Evolutionary conservation across 1,140 invertebrate species (phyloP).

Genomic region (Drosophila malerkotliana): DNA sequence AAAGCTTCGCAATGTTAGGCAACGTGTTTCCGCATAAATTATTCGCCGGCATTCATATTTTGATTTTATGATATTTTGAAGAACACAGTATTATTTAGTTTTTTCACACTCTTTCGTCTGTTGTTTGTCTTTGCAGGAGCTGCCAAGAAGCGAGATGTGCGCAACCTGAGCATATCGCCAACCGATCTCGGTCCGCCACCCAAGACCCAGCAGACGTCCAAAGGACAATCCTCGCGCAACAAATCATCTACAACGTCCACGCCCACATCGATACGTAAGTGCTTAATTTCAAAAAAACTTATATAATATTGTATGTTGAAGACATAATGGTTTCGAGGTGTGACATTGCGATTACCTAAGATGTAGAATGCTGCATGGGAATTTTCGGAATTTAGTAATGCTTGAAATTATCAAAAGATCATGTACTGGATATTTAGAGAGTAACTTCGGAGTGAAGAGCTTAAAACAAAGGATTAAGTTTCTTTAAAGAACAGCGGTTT

Average conservation of each 20-base stretch:
- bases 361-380: neutral
- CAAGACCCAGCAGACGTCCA: constrained; percentile 81
- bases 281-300: neutral
- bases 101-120: constrained; percentile 21
- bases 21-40: constrained; percentile 79
- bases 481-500: too few species aligned
- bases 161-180: constrained; percentile 83
- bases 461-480: too few species aligned
- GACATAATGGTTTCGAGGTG: constrained; percentile 10
- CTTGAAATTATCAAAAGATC: neutral
- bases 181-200: constrained; percentile 83
- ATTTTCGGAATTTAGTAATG: neutral
- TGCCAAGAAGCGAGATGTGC: constrained; percentile 84
- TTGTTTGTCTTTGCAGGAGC: constrained; percentile 68
- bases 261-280: constrained; percentile 75
- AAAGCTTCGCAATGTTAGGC: constrained; percentile 14
- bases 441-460: too few species aligned
- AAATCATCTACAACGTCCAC: constrained; percentile 65
- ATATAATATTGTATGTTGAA: constrained; percentile 84
- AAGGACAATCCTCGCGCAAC: constrained; percentile 72
- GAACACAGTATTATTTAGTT: constrained; percentile 12
- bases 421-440: too few species aligned
- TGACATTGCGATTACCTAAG: neutral
- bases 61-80: constrained; percentile 3
- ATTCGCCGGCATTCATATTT: constrained; percentile 6